Conservation (phyloP, 2,797 vertebrate species). For the Huso huso region DNA sequence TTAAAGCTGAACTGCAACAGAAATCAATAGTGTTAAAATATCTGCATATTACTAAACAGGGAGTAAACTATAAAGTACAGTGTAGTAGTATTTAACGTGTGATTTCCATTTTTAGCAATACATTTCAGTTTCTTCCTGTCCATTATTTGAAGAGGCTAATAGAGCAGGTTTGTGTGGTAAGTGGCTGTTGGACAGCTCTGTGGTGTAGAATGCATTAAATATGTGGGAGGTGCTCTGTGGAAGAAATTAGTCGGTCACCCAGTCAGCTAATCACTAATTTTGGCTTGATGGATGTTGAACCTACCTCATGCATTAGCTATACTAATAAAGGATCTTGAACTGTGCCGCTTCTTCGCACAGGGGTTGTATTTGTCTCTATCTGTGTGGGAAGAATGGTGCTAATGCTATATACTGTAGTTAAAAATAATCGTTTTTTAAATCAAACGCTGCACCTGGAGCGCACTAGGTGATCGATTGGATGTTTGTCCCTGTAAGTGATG, state of each 20-base stretch:
- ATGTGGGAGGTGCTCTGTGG: background rate
- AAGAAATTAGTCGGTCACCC: background rate
- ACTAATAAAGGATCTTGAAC: background rate
- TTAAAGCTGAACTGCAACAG: too few relatives aligned
- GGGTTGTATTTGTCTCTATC: background rate
- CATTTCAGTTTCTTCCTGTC: background rate
- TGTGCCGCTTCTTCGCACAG: background rate
- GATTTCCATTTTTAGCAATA: background rate
- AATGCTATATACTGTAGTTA: background rate
- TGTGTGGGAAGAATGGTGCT: background rate
- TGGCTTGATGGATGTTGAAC: conserved; percentile 3
- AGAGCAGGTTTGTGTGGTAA: conserved; percentile 1
- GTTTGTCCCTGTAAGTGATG: too few relatives aligned
- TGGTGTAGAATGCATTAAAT: conserved; percentile 1
- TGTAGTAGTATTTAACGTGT: background rate
- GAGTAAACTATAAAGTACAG: background rate
- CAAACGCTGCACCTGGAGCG: too few relatives aligned
- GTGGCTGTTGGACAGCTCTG: conserved; percentile 1
- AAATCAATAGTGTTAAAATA: too few relatives aligned
- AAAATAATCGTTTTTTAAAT: too few relatives aligned
- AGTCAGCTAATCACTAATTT: background rate
- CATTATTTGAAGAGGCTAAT: background rate
- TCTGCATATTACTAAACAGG: background rate
- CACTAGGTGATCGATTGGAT: too few relatives aligned
- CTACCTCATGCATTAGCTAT: background rate